Base-by-base conservation (phyloP, 2,888 invertebrate genomes). In the Acronicta psi region DNA sequence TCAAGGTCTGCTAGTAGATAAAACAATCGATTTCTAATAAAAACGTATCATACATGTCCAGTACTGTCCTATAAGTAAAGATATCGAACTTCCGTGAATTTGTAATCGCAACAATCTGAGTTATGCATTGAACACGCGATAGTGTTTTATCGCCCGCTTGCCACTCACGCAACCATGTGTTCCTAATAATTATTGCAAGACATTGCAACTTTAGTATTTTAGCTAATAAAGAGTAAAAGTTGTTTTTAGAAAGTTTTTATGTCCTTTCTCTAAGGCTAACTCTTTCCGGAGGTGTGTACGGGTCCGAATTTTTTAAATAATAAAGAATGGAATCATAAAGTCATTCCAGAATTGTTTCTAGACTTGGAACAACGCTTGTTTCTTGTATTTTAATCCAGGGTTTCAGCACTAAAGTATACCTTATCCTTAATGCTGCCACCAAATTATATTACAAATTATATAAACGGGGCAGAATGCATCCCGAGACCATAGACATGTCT, bases 51-150 rank as follows among this genome's bases (percentile, higher is more conserved):
- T 34, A 36, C 34, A 34, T 36, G 20, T 41, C 37, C 13, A 66
- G 37, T 61, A 25, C 16, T 61, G 44, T 45, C 18, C 9, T 56
- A 18, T 11, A 31, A 11, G 23, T 31, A 23, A 20, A 14, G 34
- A 34, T 50, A 52, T 17, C 9, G 25, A 49, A 59, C 38, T 55
- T 68, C 51, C 47, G 34, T 44, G 34, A 38, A n/a, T 23, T 34
- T 38, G 41, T 34, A 25, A 60, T 57, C 60, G 36, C 20, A 53
- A 34, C 49, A 41, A 55, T 59, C 41, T 46, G 11, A 41, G 37
- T 52, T 50, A 43, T 34, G 34, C n/a, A n/a, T 18, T 54, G 49
- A 61, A 58, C 38, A 46, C 36, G 16, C 29, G 51, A 62, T 60
- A 34, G 1, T 45, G 20, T 56, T 50, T 11, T 59, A 68, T 63